A percentile compares a stretch with the other conserved stretches of the same genome.
phyloP scores from a whole-genome alignment of 2,888 invertebrate species.

The Oithona nana region DNA sequence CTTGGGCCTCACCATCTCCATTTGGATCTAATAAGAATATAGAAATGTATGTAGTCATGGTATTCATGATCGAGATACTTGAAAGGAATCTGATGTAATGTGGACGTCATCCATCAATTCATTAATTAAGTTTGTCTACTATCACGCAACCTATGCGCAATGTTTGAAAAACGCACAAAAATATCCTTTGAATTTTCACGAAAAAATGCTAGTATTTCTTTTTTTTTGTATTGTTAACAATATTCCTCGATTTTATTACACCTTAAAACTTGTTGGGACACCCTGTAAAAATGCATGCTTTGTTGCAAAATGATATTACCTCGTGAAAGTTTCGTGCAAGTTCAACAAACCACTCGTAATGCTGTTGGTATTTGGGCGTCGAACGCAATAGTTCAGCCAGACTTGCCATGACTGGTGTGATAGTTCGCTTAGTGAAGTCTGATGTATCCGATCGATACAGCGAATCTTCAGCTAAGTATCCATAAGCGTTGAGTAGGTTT shows the following conservation, averaged over 20 bases:
- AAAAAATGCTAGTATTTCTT: background rate
- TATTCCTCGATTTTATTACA: background rate
- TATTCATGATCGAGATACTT: background rate
- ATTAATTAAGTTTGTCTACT: no score
- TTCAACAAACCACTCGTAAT: constrained; percentile 16
- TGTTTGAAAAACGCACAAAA: no score
- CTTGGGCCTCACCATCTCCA: constrained; percentile 13
- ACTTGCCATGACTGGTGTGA: constrained; percentile 17
- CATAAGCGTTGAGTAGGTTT: background rate
- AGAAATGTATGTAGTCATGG: background rate
- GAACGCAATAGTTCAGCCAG: constrained; percentile 12
- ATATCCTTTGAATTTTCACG: no score
- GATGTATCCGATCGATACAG: constrained; percentile 9
- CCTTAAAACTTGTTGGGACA: no score
- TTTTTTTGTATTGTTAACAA: background rate
- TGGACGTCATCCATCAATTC: no score
- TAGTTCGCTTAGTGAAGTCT: constrained; percentile 16
- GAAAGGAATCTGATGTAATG: no score
- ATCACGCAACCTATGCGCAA: no score
- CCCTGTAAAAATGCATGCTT: background rate
- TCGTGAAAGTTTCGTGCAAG: constrained; percentile 16
- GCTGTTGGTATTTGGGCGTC: constrained; percentile 2
- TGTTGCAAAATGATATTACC: background rate
- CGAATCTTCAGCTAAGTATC: constrained; percentile 6
- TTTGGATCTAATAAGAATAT: constrained; percentile 7